phyloP scores from a whole-genome alignment of 2,797 vertebrate species.

The Apogon talboti region DNA sequence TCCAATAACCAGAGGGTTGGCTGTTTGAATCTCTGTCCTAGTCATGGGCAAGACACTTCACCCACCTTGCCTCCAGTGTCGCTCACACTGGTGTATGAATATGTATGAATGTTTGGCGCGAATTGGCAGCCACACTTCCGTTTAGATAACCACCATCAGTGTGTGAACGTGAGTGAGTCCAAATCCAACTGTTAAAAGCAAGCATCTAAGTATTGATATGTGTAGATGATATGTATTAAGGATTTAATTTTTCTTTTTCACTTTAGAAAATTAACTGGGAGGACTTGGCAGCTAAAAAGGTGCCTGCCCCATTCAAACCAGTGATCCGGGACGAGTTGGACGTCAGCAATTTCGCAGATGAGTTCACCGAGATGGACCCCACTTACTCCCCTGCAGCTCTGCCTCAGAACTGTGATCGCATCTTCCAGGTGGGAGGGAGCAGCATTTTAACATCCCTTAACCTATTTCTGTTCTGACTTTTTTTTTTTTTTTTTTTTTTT shows the following conservation, averaged over 20 bases:
- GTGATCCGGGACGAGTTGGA: slow-evolving; percentile 96
- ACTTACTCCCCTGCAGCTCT: slow-evolving; percentile 97
- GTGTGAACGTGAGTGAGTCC: no score
- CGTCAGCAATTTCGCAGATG: slow-evolving; percentile 98
- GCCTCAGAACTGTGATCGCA: slow-evolving; percentile 94
- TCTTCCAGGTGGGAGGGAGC: slow-evolving; percentile 91
- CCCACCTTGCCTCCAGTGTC: no score
- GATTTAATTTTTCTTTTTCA: background rate
- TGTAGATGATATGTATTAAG: background rate
- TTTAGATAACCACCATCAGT: no score
- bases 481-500: slow-evolving; percentile 37
- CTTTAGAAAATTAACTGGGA: slow-evolving; percentile 96
- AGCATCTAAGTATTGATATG: no score
- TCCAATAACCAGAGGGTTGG: no score
- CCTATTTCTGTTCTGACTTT: slow-evolving; percentile 46
- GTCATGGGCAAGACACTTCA: no score
- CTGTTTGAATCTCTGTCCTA: no score
- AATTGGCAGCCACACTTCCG: no score
- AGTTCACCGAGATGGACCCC: slow-evolving; percentile 99
- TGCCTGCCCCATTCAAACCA: slow-evolving; percentile 94
- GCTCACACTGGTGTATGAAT: no score
- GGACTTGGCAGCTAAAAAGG: slow-evolving; percentile 94
- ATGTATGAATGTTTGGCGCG: no score
- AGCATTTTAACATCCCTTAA: background rate
- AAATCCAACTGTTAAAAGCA: no score